Conservation (phyloP, 2,888 invertebrate species). For the Synanthedon formicaeformis region DNA sequence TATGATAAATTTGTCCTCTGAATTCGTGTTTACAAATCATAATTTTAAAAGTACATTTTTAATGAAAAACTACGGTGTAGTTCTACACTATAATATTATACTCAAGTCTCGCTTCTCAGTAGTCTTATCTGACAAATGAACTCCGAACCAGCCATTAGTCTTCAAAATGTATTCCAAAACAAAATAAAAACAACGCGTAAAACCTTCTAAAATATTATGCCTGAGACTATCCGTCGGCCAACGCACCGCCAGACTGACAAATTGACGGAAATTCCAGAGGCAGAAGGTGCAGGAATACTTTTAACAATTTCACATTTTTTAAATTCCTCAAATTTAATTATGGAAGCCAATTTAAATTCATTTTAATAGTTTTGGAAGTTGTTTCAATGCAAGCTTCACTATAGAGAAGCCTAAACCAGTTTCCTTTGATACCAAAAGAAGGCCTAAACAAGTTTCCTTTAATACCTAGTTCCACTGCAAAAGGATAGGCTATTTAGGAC, state of each 20-base stretch:
- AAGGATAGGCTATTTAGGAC: not conserved
- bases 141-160: conserved; percentile 17
- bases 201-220: conserved; percentile 15
- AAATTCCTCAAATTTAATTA: conserved; percentile 5
- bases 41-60: too few relatives aligned
- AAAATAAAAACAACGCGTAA: conserved; percentile 11
- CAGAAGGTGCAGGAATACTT: conserved; percentile 6
- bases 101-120: not conserved
- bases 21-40: too few relatives aligned
- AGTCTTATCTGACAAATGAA: not conserved
- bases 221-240: conserved; percentile 11
- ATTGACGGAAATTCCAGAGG: conserved; percentile 24
- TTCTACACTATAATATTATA: not conserved
- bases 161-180: conserved; percentile 18
- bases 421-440: not conserved
- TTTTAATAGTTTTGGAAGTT: not conserved
- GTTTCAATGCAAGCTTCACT: not conserved
- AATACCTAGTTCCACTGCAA: not conserved
- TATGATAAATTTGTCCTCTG: too few relatives aligned
- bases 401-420: not conserved
- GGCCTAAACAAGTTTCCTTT: not conserved
- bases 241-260: conserved; percentile 24
- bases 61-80: too few relatives aligned
- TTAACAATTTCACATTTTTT: conserved; percentile 9
- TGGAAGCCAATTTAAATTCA: not conserved